Base-by-base conservation (phyloP, 2,888 invertebrate genomes). In the Cephus runcator region DNA sequence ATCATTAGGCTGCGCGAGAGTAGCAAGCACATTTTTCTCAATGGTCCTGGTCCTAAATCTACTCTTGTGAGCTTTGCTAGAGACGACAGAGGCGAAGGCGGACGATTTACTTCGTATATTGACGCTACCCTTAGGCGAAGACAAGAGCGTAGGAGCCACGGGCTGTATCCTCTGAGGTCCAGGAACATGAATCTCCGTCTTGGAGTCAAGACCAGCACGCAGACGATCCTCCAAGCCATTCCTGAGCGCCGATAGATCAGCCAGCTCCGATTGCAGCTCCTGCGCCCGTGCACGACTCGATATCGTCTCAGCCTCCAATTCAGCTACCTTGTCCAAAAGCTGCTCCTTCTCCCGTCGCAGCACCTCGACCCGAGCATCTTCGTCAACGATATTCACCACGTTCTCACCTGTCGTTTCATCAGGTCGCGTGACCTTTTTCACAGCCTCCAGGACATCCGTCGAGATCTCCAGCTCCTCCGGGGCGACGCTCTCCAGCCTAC, bases 291-390 rank as follows among this genome's bases (percentile, higher is more conserved):
- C 94, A 76, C 94, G 92, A 73, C 94, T 94, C 75, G 95, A 94
- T 83, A 95, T 92, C 34, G 94, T 95, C 88, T 96, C 96, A 4
- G 96, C 95, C 89, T 96, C 96, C 92, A 96, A 94, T 89, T 95
- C 95, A n/a, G 95, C 94, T 78, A 96, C 93, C 84, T 95, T 95
- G 82, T 96, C 95, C 81, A 97, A 92, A 81, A 97, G 91, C 30
- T 95, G 93, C 89, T 97, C 96, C 73, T 96, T 94, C 88, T 97
- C 97, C 81, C 93, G 93, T 33, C 96, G 94, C 83, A 96, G 91
- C 75, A 93, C 92, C 69, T 93, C 92, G 78, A 95, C 92, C 88
- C 96, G 94, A 80, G 93, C 93, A n/a, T 84, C 79, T 81, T 86
- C 80, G 90, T 89, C 82, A 91, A 91, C 81, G 56, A 73, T 84